phyloP scores from a whole-genome alignment of 2,888 invertebrate species.

The Lydus trimaculatus region DNA sequence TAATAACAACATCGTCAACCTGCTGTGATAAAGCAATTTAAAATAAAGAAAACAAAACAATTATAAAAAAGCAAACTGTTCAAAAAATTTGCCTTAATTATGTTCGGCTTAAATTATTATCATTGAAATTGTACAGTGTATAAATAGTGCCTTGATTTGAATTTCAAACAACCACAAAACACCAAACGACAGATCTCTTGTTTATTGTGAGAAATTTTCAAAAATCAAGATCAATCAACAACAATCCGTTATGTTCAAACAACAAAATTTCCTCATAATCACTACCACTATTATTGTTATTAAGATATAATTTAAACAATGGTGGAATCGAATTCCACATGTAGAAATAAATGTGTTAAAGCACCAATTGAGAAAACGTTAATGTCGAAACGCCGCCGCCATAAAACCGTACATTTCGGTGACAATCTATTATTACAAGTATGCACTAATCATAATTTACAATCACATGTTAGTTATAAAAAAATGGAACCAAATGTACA shows the following conservation, averaged over 20 bases:
- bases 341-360: conserved; percentile 53
- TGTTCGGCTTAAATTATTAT: conserved; percentile 49
- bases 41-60: background rate
- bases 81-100: conserved; percentile 53
- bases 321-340: conserved; percentile 59
- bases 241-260: conserved; percentile 44
- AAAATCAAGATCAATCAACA: conserved; percentile 30
- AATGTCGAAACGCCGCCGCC: conserved; percentile 73
- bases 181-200: conserved; percentile 33
- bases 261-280: conserved; percentile 37
- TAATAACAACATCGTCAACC: conserved; percentile 52
- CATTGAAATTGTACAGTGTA: conserved; percentile 36
- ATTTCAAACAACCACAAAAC: conserved; percentile 38
- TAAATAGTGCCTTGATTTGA: conserved; percentile 51
- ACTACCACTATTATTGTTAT: conserved; percentile 12
- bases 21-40: conserved; percentile 55
- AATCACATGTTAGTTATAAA: conserved; percentile 62
- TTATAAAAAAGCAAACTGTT: conserved; percentile 42
- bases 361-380: conserved; percentile 50
- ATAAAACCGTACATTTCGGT: conserved; percentile 81
- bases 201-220: conserved; percentile 23
- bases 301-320: conserved; percentile 45
- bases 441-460: conserved; percentile 72
- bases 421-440: conserved; percentile 78
- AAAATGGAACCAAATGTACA: conserved; percentile 79